Evolutionary conservation across 2,888 invertebrate species (phyloP), one percentile per base, ranked within the genome.

Genomic region (Drosophila niveifrons): DNA sequence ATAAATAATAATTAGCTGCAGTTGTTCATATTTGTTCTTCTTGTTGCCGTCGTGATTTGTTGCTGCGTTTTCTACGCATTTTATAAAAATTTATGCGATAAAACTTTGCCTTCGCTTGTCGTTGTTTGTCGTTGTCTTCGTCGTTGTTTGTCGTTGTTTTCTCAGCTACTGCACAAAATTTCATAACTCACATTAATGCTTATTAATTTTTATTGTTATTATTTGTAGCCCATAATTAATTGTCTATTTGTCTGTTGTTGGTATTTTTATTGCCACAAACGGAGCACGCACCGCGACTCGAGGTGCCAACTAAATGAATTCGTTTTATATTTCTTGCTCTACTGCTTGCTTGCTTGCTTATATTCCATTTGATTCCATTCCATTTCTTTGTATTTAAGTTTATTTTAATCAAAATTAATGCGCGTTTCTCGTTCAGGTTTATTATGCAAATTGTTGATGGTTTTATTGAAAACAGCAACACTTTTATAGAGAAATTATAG

Each of bases 181-280:
- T 75, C 83, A 83, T 86, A 88, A 83, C 72, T 83, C 78, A 88
- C 72, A 83, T 88, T 82, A 83, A 83, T 88, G 83, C 78, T 83
- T 86, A 83, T 83, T 83, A 83, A 83, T 83, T 83, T 82, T 83
- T 88, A 83, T 83, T 86, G 86, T 78, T 71, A 88, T 83, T 88
- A 88, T 83, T 88, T 86, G 88, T 88, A 80, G 83, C 53, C 80
- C 72, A 78, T 83, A 86, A 83, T 83, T 83, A 88, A 83, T 83
- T 83, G 88, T 88, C 86, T 88, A 82, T 83, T 88, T 82, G 70
- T 66, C 58, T 78, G 74, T 62, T 72, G 74, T 65, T 78, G 72
- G 39, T 77, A 59, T 75, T 75, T 75, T 77, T 75, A 75, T 75
- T 59, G 67, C 63, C 23, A 23, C 47, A 43, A 73, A 53, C 69